phyloP scores from a whole-genome alignment of 2,113 vertebrate genomes.

The Carassius auratus region DNA sequence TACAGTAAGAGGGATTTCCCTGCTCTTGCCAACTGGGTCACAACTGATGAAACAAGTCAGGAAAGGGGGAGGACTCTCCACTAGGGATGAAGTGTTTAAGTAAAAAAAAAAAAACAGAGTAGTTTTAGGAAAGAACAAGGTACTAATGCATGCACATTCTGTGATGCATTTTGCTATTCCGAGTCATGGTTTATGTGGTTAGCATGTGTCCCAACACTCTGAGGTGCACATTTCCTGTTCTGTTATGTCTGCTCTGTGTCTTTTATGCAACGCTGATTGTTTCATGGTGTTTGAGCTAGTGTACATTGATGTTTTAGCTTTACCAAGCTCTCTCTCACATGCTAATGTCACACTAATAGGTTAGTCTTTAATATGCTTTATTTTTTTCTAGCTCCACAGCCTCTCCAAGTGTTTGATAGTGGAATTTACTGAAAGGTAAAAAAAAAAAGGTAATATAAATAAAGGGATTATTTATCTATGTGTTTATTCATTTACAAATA shows the following conservation, averaged over 20 bases:
- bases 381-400: slow-evolving; percentile 33
- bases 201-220: neutral
- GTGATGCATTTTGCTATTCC: neutral
- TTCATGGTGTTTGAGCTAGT: neutral
- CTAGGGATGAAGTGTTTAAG: neutral
- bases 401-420: slow-evolving; percentile 25
- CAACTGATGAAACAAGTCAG: slow-evolving; percentile 14
- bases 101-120: no score
- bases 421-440: neutral
- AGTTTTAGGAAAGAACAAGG: neutral
- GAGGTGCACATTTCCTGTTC: neutral
- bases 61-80: neutral
- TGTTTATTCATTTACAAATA: no score
- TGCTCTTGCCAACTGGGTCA: slow-evolving; percentile 32
- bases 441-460: no score
- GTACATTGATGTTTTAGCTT: neutral
- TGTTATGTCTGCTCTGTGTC: neutral
- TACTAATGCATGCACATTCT: neutral
- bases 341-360: neutral
- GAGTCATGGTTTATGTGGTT: neutral
- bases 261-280: neutral
- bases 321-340: neutral
- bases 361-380: neutral
- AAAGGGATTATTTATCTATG: no score
- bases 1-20: slow-evolving; percentile 4